Evolutionary conservation across 2,888 invertebrate species (phyloP).

Genomic region (Rhingia campestris): DNA sequence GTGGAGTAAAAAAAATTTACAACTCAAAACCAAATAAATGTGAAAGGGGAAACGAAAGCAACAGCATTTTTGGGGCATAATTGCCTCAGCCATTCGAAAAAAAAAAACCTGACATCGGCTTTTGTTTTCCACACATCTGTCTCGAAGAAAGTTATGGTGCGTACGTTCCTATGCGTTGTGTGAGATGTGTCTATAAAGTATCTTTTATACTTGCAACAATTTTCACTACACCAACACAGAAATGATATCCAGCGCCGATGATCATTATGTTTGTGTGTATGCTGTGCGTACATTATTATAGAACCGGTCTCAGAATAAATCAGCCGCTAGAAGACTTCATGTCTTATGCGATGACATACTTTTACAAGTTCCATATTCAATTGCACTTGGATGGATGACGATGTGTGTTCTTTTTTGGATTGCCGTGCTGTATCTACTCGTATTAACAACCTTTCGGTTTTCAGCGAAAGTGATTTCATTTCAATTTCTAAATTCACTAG

Average conservation of each 20-base stretch:
- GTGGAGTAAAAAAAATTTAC: slow-evolving; percentile 30
- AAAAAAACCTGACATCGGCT: slow-evolving; percentile 18
- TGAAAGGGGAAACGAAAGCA: slow-evolving; percentile 57
- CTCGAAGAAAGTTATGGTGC: slow-evolving; percentile 39
- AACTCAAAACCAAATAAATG: slow-evolving; percentile 18
- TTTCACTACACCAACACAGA: slow-evolving; percentile 4
- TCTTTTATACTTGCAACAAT: background rate
- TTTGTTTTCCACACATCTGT: slow-evolving; percentile 35
- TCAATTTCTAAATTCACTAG: slow-evolving; percentile 46
- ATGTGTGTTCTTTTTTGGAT: slow-evolving; percentile 1
- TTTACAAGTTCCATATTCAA: slow-evolving; percentile 29
- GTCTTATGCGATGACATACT: slow-evolving; percentile 27
- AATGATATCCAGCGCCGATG: background rate
- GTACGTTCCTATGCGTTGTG: background rate
- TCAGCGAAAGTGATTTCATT: slow-evolving; percentile 15
- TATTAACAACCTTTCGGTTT: background rate
- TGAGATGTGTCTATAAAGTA: background rate
- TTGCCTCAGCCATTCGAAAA: slow-evolving; percentile 16
- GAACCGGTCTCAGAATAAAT: slow-evolving; percentile 30
- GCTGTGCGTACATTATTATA: background rate
- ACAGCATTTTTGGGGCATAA: slow-evolving; percentile 12
- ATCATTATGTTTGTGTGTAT: background rate
- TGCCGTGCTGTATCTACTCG: background rate
- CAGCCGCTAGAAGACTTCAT: slow-evolving; percentile 23
- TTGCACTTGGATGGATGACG: slow-evolving; percentile 10